Evolutionary conservation across 1,140 invertebrate genomes (phyloP).

Genomic region (Pogonomyrmex californicus): DNA sequence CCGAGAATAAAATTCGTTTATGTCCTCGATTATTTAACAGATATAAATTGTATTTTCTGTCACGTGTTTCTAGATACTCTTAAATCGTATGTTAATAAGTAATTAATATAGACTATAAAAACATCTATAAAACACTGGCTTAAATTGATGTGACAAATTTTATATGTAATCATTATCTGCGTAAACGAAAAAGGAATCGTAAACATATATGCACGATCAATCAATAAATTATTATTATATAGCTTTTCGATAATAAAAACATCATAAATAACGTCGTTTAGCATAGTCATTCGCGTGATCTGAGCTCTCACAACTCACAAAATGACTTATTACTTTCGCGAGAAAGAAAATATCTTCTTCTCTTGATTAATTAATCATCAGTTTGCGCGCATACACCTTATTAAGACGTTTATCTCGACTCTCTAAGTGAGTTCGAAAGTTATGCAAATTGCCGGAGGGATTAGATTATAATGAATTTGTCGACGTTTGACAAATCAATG

Average conservation of each 20-base stretch:
- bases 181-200: not conserved
- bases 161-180: slow-evolving; percentile 10
- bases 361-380: slow-evolving; percentile 56
- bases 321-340: slow-evolving; percentile 33
- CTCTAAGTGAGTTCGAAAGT: slow-evolving; percentile 49
- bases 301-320: not conserved
- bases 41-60: not conserved
- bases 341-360: slow-evolving; percentile 33
- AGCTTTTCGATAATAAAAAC: slow-evolving; percentile 6
- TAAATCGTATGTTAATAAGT: not conserved
- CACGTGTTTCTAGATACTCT: not conserved
- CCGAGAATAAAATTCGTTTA: not conserved
- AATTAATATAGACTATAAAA: not conserved
- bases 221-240: not conserved
- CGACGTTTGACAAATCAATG: slow-evolving; percentile 57
- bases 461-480: slow-evolving; percentile 55
- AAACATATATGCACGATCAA: not conserved
- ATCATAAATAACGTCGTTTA: slow-evolving; percentile 8
- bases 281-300: slow-evolving; percentile 9
- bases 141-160: not conserved
- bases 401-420: slow-evolving; percentile 63
- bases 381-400: slow-evolving; percentile 24
- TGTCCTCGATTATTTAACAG: not conserved
- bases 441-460: slow-evolving; percentile 55
- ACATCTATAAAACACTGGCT: not conserved